Evolutionary conservation across 2,113 vertebrate species (phyloP).

Genomic region (Setophaga coronata): DNA sequence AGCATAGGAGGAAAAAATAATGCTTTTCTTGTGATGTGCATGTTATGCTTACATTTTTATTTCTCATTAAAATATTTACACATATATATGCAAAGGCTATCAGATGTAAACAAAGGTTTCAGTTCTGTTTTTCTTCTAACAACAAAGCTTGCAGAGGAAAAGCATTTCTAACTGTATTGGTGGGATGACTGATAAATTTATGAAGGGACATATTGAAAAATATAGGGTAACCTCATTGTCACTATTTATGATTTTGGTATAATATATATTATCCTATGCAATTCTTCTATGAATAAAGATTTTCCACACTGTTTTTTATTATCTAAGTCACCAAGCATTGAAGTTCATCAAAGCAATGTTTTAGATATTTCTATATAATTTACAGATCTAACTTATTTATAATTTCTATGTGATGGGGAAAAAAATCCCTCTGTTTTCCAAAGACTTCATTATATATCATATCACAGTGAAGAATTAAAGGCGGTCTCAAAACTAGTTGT

Average conservation of each 20-base stretch:
- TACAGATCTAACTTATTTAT: background rate
- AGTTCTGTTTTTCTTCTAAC: background rate
- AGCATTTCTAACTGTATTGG: background rate
- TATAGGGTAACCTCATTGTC: background rate
- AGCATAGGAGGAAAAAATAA: background rate
- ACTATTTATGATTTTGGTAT: conserved; percentile 43
- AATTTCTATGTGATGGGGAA: background rate
- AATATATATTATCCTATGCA: conserved; percentile 32
- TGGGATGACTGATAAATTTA: background rate
- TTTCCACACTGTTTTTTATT: background rate
- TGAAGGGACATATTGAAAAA: background rate
- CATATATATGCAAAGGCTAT: background rate
- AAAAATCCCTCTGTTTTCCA: background rate
- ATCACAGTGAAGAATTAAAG: background rate
- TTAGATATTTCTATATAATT: background rate
- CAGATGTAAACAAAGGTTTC: background rate
- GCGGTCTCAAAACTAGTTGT: background rate
- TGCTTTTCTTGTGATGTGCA: background rate
- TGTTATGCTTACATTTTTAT: conserved; percentile 14
- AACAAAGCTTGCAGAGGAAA: background rate
- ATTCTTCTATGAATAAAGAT: background rate
- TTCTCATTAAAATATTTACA: background rate
- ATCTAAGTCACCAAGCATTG: background rate
- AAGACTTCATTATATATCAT: background rate
- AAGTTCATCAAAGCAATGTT: background rate